A percentile compares a stretch with the other conserved stretches of the same genome.
Conservation (phyloP, 1,140 invertebrate species). For the Drosophila tsacasi region DNA sequence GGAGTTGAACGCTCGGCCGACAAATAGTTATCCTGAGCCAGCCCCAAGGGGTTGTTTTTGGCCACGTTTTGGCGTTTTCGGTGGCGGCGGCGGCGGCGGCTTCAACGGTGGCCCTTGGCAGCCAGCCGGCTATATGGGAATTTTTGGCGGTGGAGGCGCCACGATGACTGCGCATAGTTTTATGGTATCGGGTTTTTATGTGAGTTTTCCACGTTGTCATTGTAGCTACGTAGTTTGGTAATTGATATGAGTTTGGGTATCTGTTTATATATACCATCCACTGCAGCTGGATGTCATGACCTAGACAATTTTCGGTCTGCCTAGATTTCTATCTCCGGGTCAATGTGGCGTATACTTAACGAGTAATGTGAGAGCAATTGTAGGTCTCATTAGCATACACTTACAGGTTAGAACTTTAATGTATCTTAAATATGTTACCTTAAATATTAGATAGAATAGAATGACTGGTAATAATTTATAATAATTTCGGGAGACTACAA, state of each 20-base stretch:
- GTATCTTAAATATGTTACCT: background rate
- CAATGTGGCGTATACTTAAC: conserved; percentile 46
- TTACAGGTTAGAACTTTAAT: background rate
- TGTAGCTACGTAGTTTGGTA: conserved; percentile 22
- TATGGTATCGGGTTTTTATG: conserved; percentile 57
- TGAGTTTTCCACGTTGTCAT: conserved; percentile 49
- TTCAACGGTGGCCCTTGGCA: conserved; percentile 20
- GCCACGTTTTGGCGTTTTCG: conserved; percentile 27
- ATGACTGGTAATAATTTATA: background rate
- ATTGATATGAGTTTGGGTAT: conserved; percentile 50
- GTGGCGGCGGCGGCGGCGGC: background rate
- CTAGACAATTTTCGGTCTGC: conserved; percentile 65
- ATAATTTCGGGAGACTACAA: no score
- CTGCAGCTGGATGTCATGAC: conserved; percentile 66
- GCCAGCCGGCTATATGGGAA: conserved; percentile 32
- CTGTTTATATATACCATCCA: conserved; percentile 20
- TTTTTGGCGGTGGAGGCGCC: conserved; percentile 62
- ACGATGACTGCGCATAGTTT: conserved; percentile 79
- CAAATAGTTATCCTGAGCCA: conserved; percentile 52
- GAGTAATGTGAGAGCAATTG: conserved; percentile 16
- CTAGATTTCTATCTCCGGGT: conserved; percentile 53
- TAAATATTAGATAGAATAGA: background rate
- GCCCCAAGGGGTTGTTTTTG: conserved; percentile 73
- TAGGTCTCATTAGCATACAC: conserved; percentile 37
- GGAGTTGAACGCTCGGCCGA: conserved; percentile 69